Evolutionary conservation across 2,888 invertebrate genomes (phyloP).

Genomic region (Mesodorylaimus sp.): DNA sequence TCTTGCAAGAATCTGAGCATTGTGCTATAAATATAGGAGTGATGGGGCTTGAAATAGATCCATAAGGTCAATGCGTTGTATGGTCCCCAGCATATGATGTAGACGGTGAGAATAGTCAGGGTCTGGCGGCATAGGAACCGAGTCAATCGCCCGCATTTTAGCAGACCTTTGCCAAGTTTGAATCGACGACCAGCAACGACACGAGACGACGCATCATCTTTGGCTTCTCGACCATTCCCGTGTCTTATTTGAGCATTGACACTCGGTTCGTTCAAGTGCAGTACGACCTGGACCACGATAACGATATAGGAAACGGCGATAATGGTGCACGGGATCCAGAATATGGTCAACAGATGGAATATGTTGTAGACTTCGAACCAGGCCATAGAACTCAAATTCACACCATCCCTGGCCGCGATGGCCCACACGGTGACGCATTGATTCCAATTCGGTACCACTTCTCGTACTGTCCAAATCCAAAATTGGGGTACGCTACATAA

Average conservation of each 20-base stretch:
- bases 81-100: neutral
- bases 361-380: neutral
- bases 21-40: too few species aligned
- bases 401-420: neutral
- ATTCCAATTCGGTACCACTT: neutral
- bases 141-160: neutral
- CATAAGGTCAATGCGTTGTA: neutral
- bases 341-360: conserved; percentile 4
- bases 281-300: neutral
- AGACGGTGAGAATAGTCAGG: neutral
- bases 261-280: neutral
- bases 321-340: conserved; percentile 2
- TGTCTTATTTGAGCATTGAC: too few species aligned
- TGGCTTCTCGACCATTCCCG: too few species aligned
- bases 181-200: neutral
- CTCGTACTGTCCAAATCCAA: neutral
- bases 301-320: conserved; percentile 1
- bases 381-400: too few species aligned
- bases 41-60: too few species aligned
- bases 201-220: neutral
- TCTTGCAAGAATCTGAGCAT: neutral
- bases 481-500: conserved; percentile 1
- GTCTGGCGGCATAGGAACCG: neutral
- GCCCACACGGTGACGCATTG: neutral
- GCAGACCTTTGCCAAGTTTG: too few species aligned